These are phyloP conservation scores for Cercopithecus mona DNA, from an alignment of 2,113 vertebrate genomes.

Conservation along the genomic window DNA sequence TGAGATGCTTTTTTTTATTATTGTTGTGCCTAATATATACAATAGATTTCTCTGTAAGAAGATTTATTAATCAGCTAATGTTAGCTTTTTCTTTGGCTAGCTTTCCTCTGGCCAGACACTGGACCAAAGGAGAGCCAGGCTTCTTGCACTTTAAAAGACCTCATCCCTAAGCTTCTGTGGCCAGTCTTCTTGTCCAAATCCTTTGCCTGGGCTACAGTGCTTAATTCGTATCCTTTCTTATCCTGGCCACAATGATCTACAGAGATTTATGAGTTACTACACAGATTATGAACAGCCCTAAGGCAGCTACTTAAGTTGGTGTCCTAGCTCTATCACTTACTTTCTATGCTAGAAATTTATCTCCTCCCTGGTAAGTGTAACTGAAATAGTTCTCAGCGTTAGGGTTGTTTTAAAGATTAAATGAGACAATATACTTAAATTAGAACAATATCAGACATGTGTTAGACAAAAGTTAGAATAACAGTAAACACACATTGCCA, in stretches of 20 bases:
- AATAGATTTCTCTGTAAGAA: not conserved
- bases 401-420: not conserved
- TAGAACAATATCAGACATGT: not conserved
- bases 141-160: not conserved
- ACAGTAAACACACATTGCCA: not conserved
- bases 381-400: not conserved
- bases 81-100: not conserved
- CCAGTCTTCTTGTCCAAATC: not conserved
- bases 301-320: not conserved
- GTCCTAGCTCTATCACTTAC: not conserved
- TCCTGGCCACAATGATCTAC: not conserved
- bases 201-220: not conserved
- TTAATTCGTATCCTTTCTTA: not conserved
- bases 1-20: not conserved
- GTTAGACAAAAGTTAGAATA: not conserved
- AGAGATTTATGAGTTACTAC: not conserved
- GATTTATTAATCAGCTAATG: not conserved
- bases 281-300: not conserved
- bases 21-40: not conserved
- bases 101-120: not conserved
- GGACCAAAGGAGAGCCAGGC: not conserved
- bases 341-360: not conserved
- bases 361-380: not conserved
- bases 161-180: rapidly evolving
- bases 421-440: not conserved